phyloP scores from a whole-genome alignment of 2,113 vertebrate genomes.

The Delphinus delphis region DNA sequence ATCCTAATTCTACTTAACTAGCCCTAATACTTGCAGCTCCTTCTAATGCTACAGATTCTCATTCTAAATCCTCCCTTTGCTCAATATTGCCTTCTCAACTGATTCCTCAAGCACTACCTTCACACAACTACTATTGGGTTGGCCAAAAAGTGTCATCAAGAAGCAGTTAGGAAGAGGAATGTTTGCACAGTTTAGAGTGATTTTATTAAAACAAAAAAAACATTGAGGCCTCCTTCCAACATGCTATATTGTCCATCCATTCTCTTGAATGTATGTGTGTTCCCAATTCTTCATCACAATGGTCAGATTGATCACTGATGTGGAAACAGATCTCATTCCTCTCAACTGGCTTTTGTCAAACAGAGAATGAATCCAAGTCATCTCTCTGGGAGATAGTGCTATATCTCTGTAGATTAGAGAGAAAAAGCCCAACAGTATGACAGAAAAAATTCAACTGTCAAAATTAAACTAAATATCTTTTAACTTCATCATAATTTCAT shows the following conservation, averaged over 20 bases:
- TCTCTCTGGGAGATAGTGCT: conserved; percentile 44
- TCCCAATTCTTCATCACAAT: conserved; percentile 51
- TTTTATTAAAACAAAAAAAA: conserved; percentile 50
- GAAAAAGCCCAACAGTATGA: conserved; percentile 32
- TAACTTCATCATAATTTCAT: conserved; percentile 40
- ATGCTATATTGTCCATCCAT: conserved; percentile 7
- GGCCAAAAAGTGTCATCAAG: not conserved
- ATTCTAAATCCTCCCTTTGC: not conserved
- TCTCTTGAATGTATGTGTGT: not conserved
- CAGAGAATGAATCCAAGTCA: conserved; percentile 68
- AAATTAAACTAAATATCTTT: conserved; percentile 55
- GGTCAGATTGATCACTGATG: conserved; percentile 52
- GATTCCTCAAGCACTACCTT: conserved; percentile 37
- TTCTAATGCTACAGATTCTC: conserved; percentile 8
- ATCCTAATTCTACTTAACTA: not conserved
- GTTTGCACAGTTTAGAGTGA: not conserved
- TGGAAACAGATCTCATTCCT: conserved; percentile 49
- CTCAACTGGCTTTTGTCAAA: conserved; percentile 62
- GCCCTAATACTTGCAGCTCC: not conserved
- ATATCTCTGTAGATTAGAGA: conserved; percentile 62
- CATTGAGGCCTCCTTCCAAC: conserved; percentile 36
- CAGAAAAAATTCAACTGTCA: conserved; percentile 54
- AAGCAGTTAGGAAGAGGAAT: conserved; percentile 32
- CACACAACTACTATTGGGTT: not conserved
- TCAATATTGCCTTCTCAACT: conserved; percentile 5